phyloP scores from a whole-genome alignment of 2,113 vertebrate species.

The Lamprologus speciosus region DNA sequence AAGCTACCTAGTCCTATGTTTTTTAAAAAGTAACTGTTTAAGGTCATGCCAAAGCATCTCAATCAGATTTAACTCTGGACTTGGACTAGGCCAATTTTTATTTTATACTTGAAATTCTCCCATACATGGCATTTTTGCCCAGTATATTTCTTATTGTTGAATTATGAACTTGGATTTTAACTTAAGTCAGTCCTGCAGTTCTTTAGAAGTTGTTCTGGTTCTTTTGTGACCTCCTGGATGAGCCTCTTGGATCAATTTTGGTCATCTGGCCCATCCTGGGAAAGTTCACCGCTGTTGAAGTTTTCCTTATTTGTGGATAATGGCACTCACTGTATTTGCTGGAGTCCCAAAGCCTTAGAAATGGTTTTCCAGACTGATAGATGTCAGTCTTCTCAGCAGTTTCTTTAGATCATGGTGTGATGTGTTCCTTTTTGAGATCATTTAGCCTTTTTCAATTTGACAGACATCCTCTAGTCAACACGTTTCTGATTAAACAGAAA shows the following conservation, averaged over 20 bases:
- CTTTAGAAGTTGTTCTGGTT: not conserved
- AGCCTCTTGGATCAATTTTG: not conserved
- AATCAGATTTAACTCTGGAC: not conserved
- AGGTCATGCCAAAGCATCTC: not conserved
- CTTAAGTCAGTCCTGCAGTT: not conserved
- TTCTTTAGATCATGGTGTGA: not conserved
- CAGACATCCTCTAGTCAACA: not conserved
- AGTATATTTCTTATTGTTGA: not conserved
- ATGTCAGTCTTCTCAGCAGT: not conserved
- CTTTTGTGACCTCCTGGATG: not conserved
- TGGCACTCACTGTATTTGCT: not conserved
- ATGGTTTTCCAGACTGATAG: not conserved
- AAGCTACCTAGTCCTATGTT: not conserved
- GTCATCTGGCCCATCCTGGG: not conserved
- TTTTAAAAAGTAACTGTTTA: not conserved
- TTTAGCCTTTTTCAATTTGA: not conserved
- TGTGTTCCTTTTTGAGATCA: not conserved
- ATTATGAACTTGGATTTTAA: not conserved
- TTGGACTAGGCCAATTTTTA: not conserved
- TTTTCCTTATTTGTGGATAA: not conserved
- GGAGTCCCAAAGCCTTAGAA: not conserved
- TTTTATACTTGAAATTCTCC: not conserved
- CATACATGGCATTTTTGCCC: not conserved
- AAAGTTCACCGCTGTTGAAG: not conserved
- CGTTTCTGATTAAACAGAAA: not conserved